Evolutionary conservation across 35 echinoderm and acorn worm genomes (phyloP), one percentile per base, ranked within the genome.

Genomic region (Apostichopus japonicus): DNA sequence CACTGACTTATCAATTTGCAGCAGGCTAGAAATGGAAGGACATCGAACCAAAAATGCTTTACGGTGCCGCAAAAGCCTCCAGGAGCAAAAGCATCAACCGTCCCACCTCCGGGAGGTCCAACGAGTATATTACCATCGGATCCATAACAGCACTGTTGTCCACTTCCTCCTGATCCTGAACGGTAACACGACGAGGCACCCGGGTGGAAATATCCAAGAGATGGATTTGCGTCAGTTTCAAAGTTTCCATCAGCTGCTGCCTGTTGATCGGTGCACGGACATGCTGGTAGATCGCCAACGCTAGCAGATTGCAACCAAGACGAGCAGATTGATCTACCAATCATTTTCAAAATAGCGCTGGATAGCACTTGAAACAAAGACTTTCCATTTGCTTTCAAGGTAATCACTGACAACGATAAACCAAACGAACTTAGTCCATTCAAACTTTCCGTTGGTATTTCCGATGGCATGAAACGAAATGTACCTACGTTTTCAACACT

Each of bases 71-170:
- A n/a, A 23, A 27, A 7, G 22, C 62, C 75, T 4, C 54, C 72
- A 5, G 94, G 94, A 67, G 90, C 83, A 54, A 63, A 92, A 78
- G 24, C 62, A 80, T 95, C 94, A 59, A 65, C 84, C 17, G 94
- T 95, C 52, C 94, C 94, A 59, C 94, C 94, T 3, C 90, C 90
- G 13, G 80, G 94, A 70, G 90, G 72, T 27, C 94, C 94, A 55
- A 95, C 65, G 6, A 95, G 65, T 23, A 95, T 86, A 21, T 86
- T 79, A 6, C 90, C 94, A 86, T 95, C 94, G 6, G 65, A 19
- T 14, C 90, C 58, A 17, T 95, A 95, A 55, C 94, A 95, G 33
- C 94, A 95, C 59, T 95, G 90, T 87, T 95, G 94, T 51, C 94
- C 90, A 27, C 90, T 10, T 54, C 90, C 90, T 6, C 6, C 23